A percentile compares a stretch with the other conserved stretches of the same genome.
phyloP scores from a whole-genome alignment of 1,140 invertebrate species.

The Amyelois transitella region DNA sequence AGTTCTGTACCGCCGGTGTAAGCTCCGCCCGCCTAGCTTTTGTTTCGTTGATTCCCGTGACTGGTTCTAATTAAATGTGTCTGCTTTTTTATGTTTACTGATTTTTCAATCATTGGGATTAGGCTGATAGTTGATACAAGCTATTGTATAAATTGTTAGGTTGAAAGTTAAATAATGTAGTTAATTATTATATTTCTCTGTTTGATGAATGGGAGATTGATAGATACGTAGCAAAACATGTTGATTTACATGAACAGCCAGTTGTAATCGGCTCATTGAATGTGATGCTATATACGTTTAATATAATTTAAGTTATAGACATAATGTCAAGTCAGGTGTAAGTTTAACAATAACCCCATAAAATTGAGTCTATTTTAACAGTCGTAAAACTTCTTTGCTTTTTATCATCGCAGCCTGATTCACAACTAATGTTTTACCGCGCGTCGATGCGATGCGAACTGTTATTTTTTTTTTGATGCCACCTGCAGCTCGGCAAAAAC shows the following conservation, averaged over 20 bases:
- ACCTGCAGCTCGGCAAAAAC: slow-evolving; percentile 59
- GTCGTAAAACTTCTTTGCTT: slow-evolving; percentile 4
- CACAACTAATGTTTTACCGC: not conserved
- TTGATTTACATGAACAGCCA: too few relatives aligned
- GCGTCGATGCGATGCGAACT: not conserved
- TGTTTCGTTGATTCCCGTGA: not conserved
- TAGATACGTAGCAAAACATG: too few relatives aligned
- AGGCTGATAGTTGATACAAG: not conserved
- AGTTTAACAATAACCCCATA: not conserved
- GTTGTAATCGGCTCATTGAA: too few relatives aligned
- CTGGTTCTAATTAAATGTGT: not conserved
- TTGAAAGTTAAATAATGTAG: too few relatives aligned
- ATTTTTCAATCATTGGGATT: not conserved
- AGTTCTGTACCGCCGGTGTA: slow-evolving; percentile 5
- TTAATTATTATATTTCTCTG: not conserved
- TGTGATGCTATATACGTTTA: too few relatives aligned
- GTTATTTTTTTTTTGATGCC: slow-evolving; percentile 39
- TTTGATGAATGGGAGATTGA: too few relatives aligned
- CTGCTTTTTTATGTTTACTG: not conserved
- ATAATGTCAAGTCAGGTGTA: too few relatives aligned
- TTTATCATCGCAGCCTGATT: not conserved
- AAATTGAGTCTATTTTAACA: not conserved
- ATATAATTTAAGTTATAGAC: not conserved
- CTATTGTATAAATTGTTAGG: not conserved
- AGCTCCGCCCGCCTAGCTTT: not conserved